phyloP scores from a whole-genome alignment of 2,797 vertebrate species.

The Erpetoichthys calabaricus region DNA sequence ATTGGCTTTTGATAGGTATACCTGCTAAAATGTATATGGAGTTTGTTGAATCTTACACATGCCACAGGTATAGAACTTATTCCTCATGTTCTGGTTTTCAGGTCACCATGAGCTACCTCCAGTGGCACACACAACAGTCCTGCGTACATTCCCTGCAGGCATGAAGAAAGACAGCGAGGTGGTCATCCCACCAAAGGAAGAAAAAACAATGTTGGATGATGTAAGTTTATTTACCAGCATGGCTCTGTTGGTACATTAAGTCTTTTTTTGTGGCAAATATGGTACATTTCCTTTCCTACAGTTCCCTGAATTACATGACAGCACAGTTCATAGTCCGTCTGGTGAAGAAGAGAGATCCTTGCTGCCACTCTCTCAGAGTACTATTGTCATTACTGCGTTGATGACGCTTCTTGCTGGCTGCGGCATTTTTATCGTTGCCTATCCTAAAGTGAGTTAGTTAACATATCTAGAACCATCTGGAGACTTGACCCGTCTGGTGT shows the following conservation, averaged over 20 bases:
- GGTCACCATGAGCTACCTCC: slow-evolving; percentile 87
- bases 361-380: too few relatives aligned
- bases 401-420: slow-evolving; percentile 70
- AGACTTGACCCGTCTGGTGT: too few relatives aligned
- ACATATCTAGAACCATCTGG: background rate
- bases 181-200: slow-evolving; percentile 42
- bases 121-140: slow-evolving; percentile 84
- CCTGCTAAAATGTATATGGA: too few relatives aligned
- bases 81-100: slow-evolving; percentile 21
- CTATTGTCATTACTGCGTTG: slow-evolving; percentile 34
- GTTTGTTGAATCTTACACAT: too few relatives aligned
- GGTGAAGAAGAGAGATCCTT: too few relatives aligned
- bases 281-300: background rate
- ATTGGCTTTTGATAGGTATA: slow-evolving; percentile 89
- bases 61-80: too few relatives aligned
- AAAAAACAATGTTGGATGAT: slow-evolving; percentile 37
- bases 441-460: slow-evolving; percentile 36
- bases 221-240: slow-evolving; percentile 40
- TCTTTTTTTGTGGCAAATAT: background rate
- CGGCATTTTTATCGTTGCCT: slow-evolving; percentile 49
- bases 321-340: too few relatives aligned
- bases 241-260: background rate
- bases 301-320: too few relatives aligned
- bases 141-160: slow-evolving; percentile 65
- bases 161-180: slow-evolving; percentile 51